Conservation (phyloP, 2,797 vertebrate genomes). For the Choloepus didactylus region DNA sequence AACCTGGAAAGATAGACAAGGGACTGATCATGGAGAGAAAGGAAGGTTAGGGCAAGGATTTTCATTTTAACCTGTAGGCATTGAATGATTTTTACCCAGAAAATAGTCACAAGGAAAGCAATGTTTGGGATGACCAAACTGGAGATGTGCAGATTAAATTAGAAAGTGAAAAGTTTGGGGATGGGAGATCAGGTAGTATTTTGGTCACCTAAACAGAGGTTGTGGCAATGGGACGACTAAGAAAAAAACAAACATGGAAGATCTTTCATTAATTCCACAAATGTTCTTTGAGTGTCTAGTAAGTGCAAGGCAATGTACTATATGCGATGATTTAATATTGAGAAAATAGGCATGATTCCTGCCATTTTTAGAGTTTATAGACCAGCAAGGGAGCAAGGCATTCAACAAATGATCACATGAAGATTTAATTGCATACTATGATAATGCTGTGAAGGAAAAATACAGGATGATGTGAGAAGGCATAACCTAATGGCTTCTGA, state of each 20-base stretch:
- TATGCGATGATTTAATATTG: background rate
- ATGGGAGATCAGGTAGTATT: background rate
- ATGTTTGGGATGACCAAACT: conserved; percentile 6
- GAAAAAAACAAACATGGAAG: background rate
- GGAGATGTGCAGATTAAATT: conserved; percentile 15
- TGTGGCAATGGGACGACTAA: background rate
- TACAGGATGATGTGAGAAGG: background rate
- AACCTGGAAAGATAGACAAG: background rate
- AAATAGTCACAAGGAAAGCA: conserved; percentile 11
- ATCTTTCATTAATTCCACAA: background rate
- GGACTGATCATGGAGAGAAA: background rate
- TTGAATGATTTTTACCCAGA: conserved; percentile 17
- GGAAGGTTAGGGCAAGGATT: background rate
- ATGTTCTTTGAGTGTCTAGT: background rate
- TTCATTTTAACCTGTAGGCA: background rate
- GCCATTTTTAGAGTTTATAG: conserved; percentile 12
- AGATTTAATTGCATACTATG: background rate
- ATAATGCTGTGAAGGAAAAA: conserved; percentile 8
- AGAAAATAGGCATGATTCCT: background rate
- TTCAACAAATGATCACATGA: conserved; percentile 4
- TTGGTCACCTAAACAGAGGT: conserved; percentile 15
- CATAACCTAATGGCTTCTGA: background rate
- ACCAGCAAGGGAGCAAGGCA: background rate
- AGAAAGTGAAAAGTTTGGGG: background rate
- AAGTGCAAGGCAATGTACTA: background rate